Base-by-base conservation (phyloP, 2,797 vertebrate genomes). In the Halcyon badia region DNA sequence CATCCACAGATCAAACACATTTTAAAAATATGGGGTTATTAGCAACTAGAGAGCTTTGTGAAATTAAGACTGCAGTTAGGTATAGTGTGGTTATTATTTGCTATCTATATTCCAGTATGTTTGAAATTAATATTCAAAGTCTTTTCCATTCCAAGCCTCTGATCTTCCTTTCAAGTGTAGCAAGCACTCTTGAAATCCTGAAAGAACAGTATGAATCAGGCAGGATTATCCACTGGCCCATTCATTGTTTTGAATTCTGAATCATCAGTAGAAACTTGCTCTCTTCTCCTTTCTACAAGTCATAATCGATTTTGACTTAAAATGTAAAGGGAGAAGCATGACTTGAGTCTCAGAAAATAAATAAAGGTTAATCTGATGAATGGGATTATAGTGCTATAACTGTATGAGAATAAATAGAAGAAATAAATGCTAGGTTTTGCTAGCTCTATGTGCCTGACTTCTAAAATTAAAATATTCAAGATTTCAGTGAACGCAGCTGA, bases 121-220 rank as follows among this genome's bases (percentile, higher is more conserved):
- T 89, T 91, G 75, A 91, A 94, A 94, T 41, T 9, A 87, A 73
- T 89, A 92, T 44, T 87, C 60, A 79, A 65, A 82, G 49, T 21
- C 11, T 72, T 93, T 94, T 90, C 82, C 2, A 1, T 86, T 94
- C 72, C 85, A 95, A 90, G 39, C 20, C 65, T 86, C 57, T 88
- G 80, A 86, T 94, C 69, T 88, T 87, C 49, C 65, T 91, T 85
- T 90, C 72, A 78, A 80, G 76, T 48, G 26, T 46, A 62, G 49
- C 52, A 83, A 83, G 57, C 58, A 48, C 13, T 82, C 73, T 3
- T 85, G n/a, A 82, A 94, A 94, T 85, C n/a, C 79, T 87, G 68
- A 75, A 80, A 82, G 68, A 82, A 54, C 42, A 66, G 11, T 58
- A 58, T 89, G 75, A 89, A 85, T 87, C 56, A 72, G 65, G 20